Base-by-base conservation (phyloP, 2,888 invertebrate species). In the Drymonia ruficornis region DNA sequence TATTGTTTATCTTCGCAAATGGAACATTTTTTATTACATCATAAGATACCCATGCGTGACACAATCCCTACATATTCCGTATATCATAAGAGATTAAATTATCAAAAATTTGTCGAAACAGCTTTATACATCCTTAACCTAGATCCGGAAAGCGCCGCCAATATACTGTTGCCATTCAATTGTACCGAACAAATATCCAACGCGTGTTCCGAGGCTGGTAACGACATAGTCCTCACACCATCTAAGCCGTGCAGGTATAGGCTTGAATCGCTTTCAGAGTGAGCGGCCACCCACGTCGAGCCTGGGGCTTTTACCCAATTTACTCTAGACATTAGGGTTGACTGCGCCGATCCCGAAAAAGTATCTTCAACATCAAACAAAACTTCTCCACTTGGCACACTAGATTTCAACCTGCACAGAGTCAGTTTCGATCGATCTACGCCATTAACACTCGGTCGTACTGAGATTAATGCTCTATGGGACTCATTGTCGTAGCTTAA, bases 241-340 rank as follows among this genome's bases (percentile, higher is more conserved):
- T 94, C 76, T 81, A 93, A 16, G 54, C 95, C 96, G 91, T 96
- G 96, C 0, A 96, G 82, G 48, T 94, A 91, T 28, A 96, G 81
- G 12, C 93, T 85, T 5, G 94, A 94, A n/a, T 93, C 94, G 50
- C 95, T 94, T 81, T 97, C 97, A 56, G 97, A 95, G 71, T 96
- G 95, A 0, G 96, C 96, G 0, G 96, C 95, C 0, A 96, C 94
- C 76, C 96, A 93, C 11, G 95, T 93, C 4, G 93, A 87, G 0
- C 94, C 94, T 0, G 94, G 77, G 0, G 93, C 86, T 29, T 94
- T 83, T 8, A 95, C 93, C 78, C 94, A 94, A 0, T 95, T 93
- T 0, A 95, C 94, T 48, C 95, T 89, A 0, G 96, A 95, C 83
- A 97, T 93, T 0, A 95, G 76, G 1, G 95, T 94, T 18, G 96